Evolutionary conservation across 2,113 vertebrate genomes (phyloP), one percentile per base, ranked within the genome.

Genomic region (Laticauda laticaudata): DNA sequence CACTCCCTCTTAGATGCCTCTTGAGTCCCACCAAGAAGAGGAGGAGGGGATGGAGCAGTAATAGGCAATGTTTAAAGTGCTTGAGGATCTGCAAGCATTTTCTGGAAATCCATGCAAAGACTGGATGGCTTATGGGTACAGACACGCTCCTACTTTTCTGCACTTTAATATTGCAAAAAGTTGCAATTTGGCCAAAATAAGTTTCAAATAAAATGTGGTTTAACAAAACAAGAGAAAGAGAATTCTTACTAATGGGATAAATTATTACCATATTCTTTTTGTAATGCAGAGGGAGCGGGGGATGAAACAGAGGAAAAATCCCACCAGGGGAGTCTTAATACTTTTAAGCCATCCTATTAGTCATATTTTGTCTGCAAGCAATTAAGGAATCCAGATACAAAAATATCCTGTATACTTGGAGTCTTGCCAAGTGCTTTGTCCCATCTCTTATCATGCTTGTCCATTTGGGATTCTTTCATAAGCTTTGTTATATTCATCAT

Each of bases 371-470:
- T 92, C 90, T 87, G 94, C 20, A 85, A 95, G 95, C 94, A 95
- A 95, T 96, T 96, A 96, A 96, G 94, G 95, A 97, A 93, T 86
- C 95, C 94, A 94, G 53, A 54, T 94, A 96, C 92, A 95, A 95
- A 96, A 96, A 94, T 95, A 92, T 34, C 0, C 0, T 26, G 0
- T 53, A 26, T 92, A 96, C 90, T 95, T 96, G 95, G 95, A 95
- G 92, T 89, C 92, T 92, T 95, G 96, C 95, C 95, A 97, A 92
- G 85, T 64, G 90, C 93, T 90, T 94, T 93, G 88, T 96, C 91
- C 94, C 93, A 89, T 95, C 94, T 96, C 93, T 97, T 95, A 96
- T 95, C 95, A 75, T 85, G 75, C 94, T 92, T 5, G 90, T 95
- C 93, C 96, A 89, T 96, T 96, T 95, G 95, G 95, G 95, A 95